phyloP scores from a whole-genome alignment of 2,797 vertebrate genomes.

The Hippoglossus hippoglossus region DNA sequence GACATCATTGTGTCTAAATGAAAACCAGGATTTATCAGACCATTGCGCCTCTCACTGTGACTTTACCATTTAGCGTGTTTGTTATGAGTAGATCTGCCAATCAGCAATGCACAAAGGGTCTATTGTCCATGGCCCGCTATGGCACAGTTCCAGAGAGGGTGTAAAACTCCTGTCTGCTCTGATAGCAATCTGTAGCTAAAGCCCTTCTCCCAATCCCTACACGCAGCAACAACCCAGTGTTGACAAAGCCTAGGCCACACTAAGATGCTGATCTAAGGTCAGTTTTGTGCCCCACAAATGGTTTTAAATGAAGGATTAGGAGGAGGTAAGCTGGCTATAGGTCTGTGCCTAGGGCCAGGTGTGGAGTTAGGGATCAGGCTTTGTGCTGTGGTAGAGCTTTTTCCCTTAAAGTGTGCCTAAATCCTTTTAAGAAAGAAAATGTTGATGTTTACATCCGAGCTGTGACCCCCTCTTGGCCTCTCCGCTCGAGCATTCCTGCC shows the following conservation, averaged over 20 bases:
- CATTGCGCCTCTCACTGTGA: conserved; percentile 67
- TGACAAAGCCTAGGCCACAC: conserved; percentile 67
- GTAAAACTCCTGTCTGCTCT: conserved; percentile 79
- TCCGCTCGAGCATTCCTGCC: conserved; percentile 82
- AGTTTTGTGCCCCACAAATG: conserved; percentile 67
- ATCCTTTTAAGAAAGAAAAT: conserved; percentile 86
- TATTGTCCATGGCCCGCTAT: conserved; percentile 66
- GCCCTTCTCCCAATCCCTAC: conserved; percentile 70
- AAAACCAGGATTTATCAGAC: conserved; percentile 69
- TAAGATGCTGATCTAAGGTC: conserved; percentile 76
- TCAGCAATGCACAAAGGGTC: conserved; percentile 75
- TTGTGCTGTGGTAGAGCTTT: conserved; percentile 74
- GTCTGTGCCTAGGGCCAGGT: conserved; percentile 78
- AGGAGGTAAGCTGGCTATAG: conserved; percentile 68
- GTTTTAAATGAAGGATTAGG: conserved; percentile 74
- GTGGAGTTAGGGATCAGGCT: conserved; percentile 76
- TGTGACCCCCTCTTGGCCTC: conserved; percentile 83
- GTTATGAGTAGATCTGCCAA: conserved; percentile 80
- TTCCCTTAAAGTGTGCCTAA: conserved; percentile 80
- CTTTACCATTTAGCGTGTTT: conserved; percentile 78
- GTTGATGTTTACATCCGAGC: conserved; percentile 87
- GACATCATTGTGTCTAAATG: conserved; percentile 59
- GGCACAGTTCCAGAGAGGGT: conserved; percentile 77
- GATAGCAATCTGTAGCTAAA: conserved; percentile 84
- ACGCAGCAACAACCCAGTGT: conserved; percentile 64